Evolutionary conservation across 2,797 vertebrate genomes (phyloP).

Genomic region (Echiichthys vipera): DNA sequence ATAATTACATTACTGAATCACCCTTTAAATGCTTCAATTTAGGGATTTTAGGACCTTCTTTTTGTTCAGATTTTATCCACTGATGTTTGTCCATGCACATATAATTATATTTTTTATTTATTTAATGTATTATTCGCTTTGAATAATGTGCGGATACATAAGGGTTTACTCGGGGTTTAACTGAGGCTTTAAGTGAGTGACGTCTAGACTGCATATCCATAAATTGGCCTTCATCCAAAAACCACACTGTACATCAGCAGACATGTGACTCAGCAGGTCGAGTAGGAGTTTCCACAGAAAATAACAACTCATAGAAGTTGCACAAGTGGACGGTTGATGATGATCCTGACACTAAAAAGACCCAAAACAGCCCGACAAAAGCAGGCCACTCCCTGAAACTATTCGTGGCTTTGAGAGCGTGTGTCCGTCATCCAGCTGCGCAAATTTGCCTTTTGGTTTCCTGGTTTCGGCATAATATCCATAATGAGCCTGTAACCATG

Average conservation of each 20-base stretch:
- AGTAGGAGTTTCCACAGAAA: neutral
- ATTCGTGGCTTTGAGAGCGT: neutral
- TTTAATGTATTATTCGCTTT: neutral
- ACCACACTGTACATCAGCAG: neutral
- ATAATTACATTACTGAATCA: neutral
- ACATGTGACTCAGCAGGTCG: neutral
- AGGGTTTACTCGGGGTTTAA: no score
- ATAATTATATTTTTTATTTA: neutral
- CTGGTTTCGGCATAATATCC: constrained; percentile 41
- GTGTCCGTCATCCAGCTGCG: neutral
- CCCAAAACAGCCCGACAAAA: constrained; percentile 12
- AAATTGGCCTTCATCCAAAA: neutral
- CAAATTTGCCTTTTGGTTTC: neutral
- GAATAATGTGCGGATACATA: neutral
- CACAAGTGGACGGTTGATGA: neutral
- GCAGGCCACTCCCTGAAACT: constrained; percentile 78
- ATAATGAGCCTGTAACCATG: neutral
- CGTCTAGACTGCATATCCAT: neutral
- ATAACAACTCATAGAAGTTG: neutral
- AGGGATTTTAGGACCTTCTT: neutral
- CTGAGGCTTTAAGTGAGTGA: no score
- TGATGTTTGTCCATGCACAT: neutral
- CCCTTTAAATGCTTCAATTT: no score
- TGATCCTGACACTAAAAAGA: constrained; percentile 11
- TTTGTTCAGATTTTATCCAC: neutral